These are phyloP conservation scores for Magallana gigas DNA, from an alignment of 1,140 invertebrate genomes.

Conservation along the genomic window DNA sequence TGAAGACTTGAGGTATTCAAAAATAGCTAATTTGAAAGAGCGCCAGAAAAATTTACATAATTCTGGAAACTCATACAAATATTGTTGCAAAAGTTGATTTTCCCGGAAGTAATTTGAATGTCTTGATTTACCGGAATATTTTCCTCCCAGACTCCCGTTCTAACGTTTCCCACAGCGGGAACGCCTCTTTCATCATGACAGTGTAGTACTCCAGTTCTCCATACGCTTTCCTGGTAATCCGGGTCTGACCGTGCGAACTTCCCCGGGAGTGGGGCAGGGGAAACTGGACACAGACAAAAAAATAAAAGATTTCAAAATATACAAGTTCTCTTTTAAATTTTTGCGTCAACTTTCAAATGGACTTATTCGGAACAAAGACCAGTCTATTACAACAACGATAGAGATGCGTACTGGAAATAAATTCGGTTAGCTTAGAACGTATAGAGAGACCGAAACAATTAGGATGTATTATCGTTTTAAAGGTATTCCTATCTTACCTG, in stretches of 20 bases:
- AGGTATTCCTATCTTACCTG: conserved; percentile 65
- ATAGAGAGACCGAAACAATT: too few species aligned
- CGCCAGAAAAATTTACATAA: too few species aligned
- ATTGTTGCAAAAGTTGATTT: too few species aligned
- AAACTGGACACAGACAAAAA: conserved; percentile 65
- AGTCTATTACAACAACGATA: too few species aligned
- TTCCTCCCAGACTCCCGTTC: conserved; percentile 60
- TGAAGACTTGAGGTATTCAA: too few species aligned
- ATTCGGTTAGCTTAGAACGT: too few species aligned
- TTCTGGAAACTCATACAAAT: too few species aligned
- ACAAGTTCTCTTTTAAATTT: background rate
- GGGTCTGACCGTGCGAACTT: conserved; percentile 75
- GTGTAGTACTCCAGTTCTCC: conserved; percentile 66
- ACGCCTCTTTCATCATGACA: conserved; percentile 74
- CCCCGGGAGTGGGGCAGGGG: conserved; percentile 72
- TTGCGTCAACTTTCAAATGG: background rate
- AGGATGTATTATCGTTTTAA: too few species aligned
- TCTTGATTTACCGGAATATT: background rate
- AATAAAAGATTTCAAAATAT: background rate
- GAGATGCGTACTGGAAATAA: too few species aligned
- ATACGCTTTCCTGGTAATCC: conserved; percentile 74
- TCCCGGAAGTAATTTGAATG: too few species aligned
- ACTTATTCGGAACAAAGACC: background rate
- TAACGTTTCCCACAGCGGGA: conserved; percentile 66
- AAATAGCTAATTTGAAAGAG: too few species aligned